These are phyloP conservation scores for Lineus longissimus DNA, from an alignment of 1,140 invertebrate species.

Conservation along the genomic window DNA sequence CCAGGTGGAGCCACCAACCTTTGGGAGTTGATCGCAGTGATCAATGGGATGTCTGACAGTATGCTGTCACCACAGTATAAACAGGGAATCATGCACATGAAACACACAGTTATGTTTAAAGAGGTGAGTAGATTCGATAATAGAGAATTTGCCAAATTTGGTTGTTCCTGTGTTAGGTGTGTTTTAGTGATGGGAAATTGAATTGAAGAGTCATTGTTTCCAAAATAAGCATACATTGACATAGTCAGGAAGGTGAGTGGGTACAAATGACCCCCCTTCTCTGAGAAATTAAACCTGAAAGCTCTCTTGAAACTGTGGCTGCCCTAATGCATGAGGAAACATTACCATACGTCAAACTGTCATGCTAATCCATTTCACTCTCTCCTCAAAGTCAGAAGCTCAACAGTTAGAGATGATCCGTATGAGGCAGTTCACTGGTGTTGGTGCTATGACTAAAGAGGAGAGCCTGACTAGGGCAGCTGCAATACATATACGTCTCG, in stretches of 20 bases:
- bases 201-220: too few relatives aligned
- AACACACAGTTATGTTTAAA: slow-evolving; percentile 50
- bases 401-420: slow-evolving; percentile 52
- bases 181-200: too few relatives aligned
- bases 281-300: too few relatives aligned
- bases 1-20: slow-evolving; percentile 49
- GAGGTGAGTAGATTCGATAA: slow-evolving; percentile 38
- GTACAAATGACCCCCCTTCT: too few relatives aligned
- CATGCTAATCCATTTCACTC: not conserved
- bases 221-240: too few relatives aligned
- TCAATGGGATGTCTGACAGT: slow-evolving; percentile 40
- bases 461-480: slow-evolving; percentile 47
- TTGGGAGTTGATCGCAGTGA: slow-evolving; percentile 54
- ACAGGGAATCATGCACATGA: slow-evolving; percentile 53
- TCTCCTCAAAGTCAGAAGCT: slow-evolving; percentile 48
- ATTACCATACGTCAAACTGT: not conserved
- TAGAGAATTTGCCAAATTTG: too few relatives aligned
- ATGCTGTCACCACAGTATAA: slow-evolving; percentile 46
- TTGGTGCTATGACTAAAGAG: slow-evolving; percentile 41
- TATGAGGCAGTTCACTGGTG: slow-evolving; percentile 40
- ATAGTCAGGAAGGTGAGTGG: too few relatives aligned
- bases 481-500: slow-evolving; percentile 47
- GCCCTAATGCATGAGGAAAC: too few relatives aligned
- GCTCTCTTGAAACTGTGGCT: too few relatives aligned
- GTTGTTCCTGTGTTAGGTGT: too few relatives aligned